Conservation (phyloP, 2,888 invertebrate genomes). For the Oscheius sp. region DNA sequence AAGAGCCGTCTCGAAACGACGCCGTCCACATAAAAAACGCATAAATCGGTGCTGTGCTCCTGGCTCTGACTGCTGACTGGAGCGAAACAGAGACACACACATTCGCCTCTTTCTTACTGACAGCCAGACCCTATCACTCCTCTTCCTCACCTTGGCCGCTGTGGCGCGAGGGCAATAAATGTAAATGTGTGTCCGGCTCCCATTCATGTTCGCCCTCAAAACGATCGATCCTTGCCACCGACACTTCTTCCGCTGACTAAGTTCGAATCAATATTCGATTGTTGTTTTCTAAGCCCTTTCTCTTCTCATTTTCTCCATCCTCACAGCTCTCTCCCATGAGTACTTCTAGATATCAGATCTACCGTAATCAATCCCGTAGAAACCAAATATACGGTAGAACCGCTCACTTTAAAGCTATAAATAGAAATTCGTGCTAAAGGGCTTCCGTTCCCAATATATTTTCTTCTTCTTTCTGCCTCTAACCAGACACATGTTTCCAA, state of each 20-base stretch:
- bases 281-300: background rate
- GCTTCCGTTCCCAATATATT: too few relatives aligned
- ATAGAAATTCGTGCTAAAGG: too few relatives aligned
- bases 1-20: constrained; percentile 23
- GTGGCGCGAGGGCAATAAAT: constrained; percentile 32
- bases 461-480: background rate
- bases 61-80: background rate
- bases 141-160: constrained; percentile 19
- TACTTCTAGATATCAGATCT: background rate
- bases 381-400: background rate
- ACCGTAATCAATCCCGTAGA: too few relatives aligned
- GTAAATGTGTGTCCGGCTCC: constrained; percentile 34
- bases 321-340: background rate
- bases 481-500: background rate
- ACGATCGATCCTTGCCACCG: constrained; percentile 21
- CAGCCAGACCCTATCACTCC: constrained; percentile 12
- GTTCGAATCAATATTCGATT: background rate
- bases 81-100: too few relatives aligned
- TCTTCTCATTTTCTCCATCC: background rate
- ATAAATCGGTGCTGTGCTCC: constrained; percentile 28
- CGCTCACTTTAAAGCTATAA: too few relatives aligned
- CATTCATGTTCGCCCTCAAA: constrained; percentile 32
- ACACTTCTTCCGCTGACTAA: background rate
- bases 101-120: background rate
- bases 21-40: constrained; percentile 31